Conservation (phyloP, 2,113 vertebrate species). For the Polyodon spathula region DNA sequence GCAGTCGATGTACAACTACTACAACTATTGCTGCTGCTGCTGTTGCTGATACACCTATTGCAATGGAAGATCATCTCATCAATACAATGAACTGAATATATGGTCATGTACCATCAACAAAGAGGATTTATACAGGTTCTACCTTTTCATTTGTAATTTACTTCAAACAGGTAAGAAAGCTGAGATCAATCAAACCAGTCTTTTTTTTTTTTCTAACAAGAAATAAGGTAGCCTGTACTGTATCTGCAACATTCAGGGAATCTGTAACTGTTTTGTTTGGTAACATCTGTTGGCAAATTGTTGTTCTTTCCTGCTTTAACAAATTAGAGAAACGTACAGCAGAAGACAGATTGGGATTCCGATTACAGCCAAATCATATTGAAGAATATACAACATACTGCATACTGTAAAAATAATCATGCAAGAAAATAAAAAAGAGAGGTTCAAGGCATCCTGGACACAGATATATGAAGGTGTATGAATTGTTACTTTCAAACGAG, state of each 20-base stretch:
- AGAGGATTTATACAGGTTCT: constrained; percentile 35
- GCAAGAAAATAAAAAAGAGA: background rate
- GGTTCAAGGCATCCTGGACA: background rate
- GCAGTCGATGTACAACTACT: constrained; percentile 48
- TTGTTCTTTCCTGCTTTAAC: background rate
- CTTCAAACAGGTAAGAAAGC: constrained; percentile 50
- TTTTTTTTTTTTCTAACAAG: background rate
- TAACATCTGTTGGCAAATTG: no score
- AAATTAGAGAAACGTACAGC: background rate
- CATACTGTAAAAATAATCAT: background rate
- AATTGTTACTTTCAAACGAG: background rate
- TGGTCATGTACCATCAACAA: constrained; percentile 40
- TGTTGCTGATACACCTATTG: constrained; percentile 15
- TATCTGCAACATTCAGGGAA: background rate
- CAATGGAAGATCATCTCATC: constrained; percentile 36
- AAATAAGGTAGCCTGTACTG: background rate
- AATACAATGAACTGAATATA: constrained; percentile 26
- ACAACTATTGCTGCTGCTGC: constrained; percentile 31
- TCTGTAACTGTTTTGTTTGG: no score
- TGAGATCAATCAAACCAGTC: no score
- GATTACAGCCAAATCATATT: background rate
- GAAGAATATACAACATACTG: no score
- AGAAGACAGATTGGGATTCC: background rate
- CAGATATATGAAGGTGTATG: background rate
- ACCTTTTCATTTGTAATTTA: constrained; percentile 44